A percentile compares a stretch with the other conserved stretches of the same genome.
Evolutionary conservation across 2,888 invertebrate species (phyloP).

Genomic region (Crossocerus cetratus): DNA sequence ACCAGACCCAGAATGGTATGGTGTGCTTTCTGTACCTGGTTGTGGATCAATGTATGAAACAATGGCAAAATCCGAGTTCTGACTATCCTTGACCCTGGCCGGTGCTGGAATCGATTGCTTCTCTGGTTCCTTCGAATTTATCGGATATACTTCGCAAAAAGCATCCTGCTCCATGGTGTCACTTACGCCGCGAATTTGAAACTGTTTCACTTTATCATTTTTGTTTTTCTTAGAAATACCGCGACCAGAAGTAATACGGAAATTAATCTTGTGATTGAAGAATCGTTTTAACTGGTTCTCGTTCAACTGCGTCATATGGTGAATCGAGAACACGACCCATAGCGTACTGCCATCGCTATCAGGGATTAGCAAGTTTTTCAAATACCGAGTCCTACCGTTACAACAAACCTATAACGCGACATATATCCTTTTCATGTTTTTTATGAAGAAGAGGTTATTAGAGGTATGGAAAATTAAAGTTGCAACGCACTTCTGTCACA

Average conservation of each 20-base stretch:
- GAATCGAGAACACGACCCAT: conserved; percentile 39
- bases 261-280: conserved; percentile 25
- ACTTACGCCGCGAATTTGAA: conserved; percentile 8
- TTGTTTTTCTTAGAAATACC: conserved; percentile 31
- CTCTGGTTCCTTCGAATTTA: not conserved
- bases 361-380: conserved; percentile 17
- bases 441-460: not conserved
- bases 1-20: not conserved
- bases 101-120: conserved; percentile 9
- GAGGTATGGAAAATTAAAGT: not conserved
- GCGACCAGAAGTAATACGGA: conserved; percentile 21
- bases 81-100: conserved; percentile 13
- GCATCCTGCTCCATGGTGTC: not conserved
- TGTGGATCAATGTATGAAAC: conserved; percentile 29
- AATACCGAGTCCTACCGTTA: conserved; percentile 17
- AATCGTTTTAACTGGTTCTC: conserved; percentile 21
- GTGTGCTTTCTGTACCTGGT: conserved; percentile 34
- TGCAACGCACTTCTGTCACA: conserved; percentile 22
- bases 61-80: conserved; percentile 22
- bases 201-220: conserved; percentile 27
- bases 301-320: conserved; percentile 35
- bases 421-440: not conserved
- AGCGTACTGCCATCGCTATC: conserved; percentile 2
- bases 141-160: conserved; percentile 30
- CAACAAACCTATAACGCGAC: conserved; percentile 29